Conservation (phyloP, 2,113 vertebrate species). For the Podarcis raffonei region DNA sequence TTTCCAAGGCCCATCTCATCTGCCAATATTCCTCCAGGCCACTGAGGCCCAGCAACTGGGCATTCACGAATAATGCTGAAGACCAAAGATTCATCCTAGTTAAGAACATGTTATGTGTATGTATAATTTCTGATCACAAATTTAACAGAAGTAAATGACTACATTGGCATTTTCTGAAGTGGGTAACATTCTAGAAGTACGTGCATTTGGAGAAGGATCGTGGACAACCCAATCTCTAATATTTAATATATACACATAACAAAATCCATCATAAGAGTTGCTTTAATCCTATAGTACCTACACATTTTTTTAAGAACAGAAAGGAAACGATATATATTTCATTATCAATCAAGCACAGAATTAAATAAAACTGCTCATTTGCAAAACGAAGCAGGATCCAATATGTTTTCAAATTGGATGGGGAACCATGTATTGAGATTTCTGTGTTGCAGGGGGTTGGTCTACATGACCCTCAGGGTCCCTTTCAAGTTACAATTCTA, state of each 20-base stretch:
- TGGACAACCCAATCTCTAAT: neutral
- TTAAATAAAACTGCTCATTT: neutral
- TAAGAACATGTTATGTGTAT: neutral
- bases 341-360: neutral
- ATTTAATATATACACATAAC: neutral
- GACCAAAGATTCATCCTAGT: conserved; percentile 39
- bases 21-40: conserved; percentile 96
- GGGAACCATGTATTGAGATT: no score
- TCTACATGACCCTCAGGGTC: no score
- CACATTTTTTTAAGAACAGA: neutral
- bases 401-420: no score
- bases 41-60: conserved; percentile 86
- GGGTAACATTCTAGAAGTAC: neutral
- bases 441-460: no score
- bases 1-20: conserved; percentile 99
- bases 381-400: no score
- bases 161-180: neutral
- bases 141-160: neutral
- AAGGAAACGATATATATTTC: neutral
- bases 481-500: no score
- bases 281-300: neutral
- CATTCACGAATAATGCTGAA: conserved; percentile 89
- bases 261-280: neutral
- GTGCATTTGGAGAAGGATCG: no score
- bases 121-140: conserved; percentile 4